phyloP scores from a whole-genome alignment of 1,140 invertebrate species.

The Drosophila tropicalis region DNA sequence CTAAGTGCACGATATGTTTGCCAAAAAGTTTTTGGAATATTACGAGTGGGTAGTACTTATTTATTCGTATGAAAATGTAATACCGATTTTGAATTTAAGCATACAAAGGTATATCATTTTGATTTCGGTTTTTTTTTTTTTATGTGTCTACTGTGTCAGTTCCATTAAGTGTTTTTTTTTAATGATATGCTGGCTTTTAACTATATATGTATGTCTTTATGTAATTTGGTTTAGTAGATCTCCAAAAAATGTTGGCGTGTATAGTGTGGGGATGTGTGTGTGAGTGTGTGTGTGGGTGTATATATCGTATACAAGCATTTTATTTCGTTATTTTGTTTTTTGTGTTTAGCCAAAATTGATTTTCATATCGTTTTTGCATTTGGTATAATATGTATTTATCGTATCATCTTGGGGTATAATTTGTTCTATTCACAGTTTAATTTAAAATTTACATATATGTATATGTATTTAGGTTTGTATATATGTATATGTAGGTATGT shows the following conservation, averaged over 20 bases:
- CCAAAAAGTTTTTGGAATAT: constrained; percentile 47
- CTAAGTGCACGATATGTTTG: constrained; percentile 77
- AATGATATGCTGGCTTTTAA: constrained; percentile 36
- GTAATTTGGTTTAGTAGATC: constrained; percentile 40
- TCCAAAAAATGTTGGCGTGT: constrained; percentile 24
- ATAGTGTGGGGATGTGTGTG: background rate
- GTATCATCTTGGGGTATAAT: constrained; percentile 67
- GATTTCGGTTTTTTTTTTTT: constrained; percentile 67
- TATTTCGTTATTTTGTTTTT: constrained; percentile 40
- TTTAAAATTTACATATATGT: constrained; percentile 57
- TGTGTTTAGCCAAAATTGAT: constrained; percentile 62
- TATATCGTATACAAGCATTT: constrained; percentile 74
- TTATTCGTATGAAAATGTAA: constrained; percentile 38
- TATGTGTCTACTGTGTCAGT: constrained; percentile 42
- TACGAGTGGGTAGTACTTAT: constrained; percentile 31
- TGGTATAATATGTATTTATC: constrained; percentile 62
- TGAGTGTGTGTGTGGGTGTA: too few species aligned
- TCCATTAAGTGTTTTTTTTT: constrained; percentile 28
- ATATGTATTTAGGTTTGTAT: constrained; percentile 38
- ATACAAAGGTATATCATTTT: constrained; percentile 57
- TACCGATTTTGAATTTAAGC: constrained; percentile 44
- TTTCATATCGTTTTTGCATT: constrained; percentile 52
- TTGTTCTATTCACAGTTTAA: constrained; percentile 76
- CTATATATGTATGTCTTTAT: constrained; percentile 13
- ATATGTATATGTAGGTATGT: constrained; percentile 31